Conservation (phyloP, 2,888 invertebrate species). For the Pyrrhia umbra region DNA sequence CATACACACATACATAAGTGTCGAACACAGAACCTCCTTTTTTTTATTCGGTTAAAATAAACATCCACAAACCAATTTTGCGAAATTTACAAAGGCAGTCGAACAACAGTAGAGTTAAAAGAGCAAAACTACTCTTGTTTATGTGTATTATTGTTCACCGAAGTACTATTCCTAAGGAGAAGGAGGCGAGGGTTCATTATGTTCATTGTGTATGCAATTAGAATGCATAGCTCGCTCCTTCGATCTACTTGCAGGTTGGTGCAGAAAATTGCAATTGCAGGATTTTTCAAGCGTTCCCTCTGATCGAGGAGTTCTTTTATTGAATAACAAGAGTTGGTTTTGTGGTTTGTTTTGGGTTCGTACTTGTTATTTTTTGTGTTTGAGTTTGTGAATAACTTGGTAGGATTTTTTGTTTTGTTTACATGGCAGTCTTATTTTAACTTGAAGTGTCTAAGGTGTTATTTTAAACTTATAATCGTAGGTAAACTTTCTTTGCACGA, state of each 20-base stretch:
- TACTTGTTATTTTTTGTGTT: conserved; percentile 10
- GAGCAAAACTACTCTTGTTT: conserved; percentile 24
- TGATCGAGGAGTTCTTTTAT: conserved; percentile 41
- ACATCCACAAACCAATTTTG: conserved; percentile 16
- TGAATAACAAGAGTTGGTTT: conserved; percentile 32
- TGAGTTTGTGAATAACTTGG: not conserved
- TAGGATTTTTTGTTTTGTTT: not conserved
- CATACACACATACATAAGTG: no score
- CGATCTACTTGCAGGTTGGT: conserved; percentile 67
- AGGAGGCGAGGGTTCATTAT: conserved; percentile 52
- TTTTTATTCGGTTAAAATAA: no score
- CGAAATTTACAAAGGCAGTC: conserved; percentile 10
- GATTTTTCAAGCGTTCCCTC: conserved; percentile 58
- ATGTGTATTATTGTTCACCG: conserved; percentile 11
- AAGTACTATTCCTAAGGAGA: conserved; percentile 48
- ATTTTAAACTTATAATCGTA: no score
- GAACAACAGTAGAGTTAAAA: conserved; percentile 9
- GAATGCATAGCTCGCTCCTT: conserved; percentile 71
- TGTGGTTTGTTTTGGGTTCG: not conserved
- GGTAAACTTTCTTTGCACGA: no score
- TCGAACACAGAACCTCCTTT: no score
- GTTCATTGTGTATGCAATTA: conserved; percentile 71
- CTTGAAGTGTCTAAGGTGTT: no score
- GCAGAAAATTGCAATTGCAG: conserved; percentile 66
- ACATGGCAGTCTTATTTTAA: no score